Base-by-base conservation (phyloP, 2,888 invertebrate genomes). In the Megastigmus dorsalis region DNA sequence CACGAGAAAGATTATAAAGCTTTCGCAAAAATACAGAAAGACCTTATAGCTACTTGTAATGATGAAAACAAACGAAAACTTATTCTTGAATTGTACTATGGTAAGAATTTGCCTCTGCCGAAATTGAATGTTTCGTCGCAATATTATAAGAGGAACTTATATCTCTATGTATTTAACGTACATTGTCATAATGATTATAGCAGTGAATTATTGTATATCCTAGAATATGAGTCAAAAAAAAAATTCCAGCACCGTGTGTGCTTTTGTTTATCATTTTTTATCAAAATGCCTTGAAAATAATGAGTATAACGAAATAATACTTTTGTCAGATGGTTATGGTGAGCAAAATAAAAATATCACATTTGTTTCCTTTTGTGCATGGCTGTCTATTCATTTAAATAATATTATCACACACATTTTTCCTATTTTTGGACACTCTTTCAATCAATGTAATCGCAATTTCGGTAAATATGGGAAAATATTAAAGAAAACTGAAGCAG, bases 261-360 rank as follows among this genome's bases (percentile, higher is more conserved):
- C 65, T 9, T 65, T 65, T 66, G 26, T 74, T n/a, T 69, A 63
- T 55, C 9, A 74, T 41, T 74, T 74, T 50, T 55, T 67, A 18
- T 23, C 59, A 10, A 9, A 33, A 60, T 60, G 33, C 20, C 41
- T 60, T 18, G 30, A 23, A 18, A 45, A 50, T 28, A 10, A 52
- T 52, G 45, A 36, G 4, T 15, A 62, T 36, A 67, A 3, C 3
- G 48, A 62, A 62, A 66, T 66, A 33, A 38, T 75, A 13, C 54
- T 77, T n/a, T 66, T 73, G 36, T 77, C 75, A 5, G 73, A 74
- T 52, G 62, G 73, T 2, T 65, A 57, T 23, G 70, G 75, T 13
- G 73, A 75, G 1, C 74, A 74, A 38, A 77, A 77, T 26, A 63
- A 69, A 48, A 77, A 77, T 48, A 43, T 48, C 26, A 70, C 33